Conservation (phyloP, 1,140 invertebrate genomes). For the Diachasmimorpha longicaudata region DNA sequence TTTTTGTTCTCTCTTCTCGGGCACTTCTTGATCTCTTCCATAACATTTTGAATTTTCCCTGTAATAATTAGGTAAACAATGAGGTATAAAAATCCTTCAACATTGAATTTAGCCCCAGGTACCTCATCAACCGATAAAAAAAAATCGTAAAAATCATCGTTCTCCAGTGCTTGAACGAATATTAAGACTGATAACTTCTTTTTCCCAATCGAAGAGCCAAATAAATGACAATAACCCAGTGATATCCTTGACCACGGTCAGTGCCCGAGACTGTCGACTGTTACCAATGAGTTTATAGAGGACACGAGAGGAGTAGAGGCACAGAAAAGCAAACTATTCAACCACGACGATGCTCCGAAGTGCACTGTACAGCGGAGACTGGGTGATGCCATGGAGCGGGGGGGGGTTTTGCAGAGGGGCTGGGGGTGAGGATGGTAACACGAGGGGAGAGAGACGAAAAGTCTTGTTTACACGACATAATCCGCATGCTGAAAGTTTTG, state of each 20-base stretch:
- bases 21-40: too few relatives aligned
- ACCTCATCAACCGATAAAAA: too few relatives aligned
- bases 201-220: not conserved
- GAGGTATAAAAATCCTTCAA: too few relatives aligned
- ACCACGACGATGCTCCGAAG: not conserved
- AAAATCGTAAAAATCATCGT: too few relatives aligned
- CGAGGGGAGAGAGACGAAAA: not conserved
- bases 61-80: too few relatives aligned
- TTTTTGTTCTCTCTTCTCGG: too few relatives aligned
- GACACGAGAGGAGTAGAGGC: not conserved
- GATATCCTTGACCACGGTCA: constrained; percentile 39
- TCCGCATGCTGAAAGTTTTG: constrained; percentile 23
- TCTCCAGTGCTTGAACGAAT: too few relatives aligned
- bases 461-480: constrained; percentile 39
- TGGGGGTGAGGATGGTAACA: too few relatives aligned
- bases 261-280: constrained; percentile 24
- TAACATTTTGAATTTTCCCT: too few relatives aligned
- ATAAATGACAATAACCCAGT: not conserved
- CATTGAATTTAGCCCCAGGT: too few relatives aligned
- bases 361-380: not conserved
- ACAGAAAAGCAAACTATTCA: constrained; percentile 9
- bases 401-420: not conserved
- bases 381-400: not conserved
- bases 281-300: constrained; percentile 14
- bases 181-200: not conserved